Evolutionary conservation across 2,888 invertebrate genomes (phyloP).

Genomic region (Lysandra coridon): DNA sequence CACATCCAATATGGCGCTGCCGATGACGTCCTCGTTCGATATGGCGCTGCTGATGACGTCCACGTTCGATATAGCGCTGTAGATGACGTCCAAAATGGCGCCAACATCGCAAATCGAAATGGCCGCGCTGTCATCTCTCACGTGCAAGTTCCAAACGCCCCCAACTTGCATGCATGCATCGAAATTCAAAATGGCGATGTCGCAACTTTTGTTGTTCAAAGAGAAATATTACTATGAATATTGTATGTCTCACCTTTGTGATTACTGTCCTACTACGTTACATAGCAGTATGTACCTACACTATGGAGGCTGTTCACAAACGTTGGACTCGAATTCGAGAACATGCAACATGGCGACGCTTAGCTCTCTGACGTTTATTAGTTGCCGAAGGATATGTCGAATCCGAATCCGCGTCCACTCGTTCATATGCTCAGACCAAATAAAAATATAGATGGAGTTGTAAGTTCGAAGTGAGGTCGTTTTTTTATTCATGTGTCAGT

Average conservation of each 20-base stretch:
- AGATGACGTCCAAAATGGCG: neutral
- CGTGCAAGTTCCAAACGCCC: neutral
- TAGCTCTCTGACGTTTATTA: neutral
- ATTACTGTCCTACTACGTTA: neutral
- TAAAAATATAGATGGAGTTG: neutral
- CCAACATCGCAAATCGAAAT: neutral
- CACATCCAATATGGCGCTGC: neutral
- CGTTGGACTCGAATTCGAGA: neutral
- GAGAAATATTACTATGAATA: conserved; percentile 9
- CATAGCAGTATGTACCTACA: neutral
- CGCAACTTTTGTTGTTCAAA: neutral
- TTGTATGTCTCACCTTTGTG: neutral
- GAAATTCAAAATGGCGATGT: neutral
- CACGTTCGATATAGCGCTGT: neutral
- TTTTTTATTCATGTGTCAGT: neutral
- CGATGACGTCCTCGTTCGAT: no score
- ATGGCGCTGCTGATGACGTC: neutral
- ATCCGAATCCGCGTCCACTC: neutral
- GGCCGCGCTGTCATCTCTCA: neutral
- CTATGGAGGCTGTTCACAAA: neutral
- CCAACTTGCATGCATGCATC: neutral
- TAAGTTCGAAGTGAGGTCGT: no score
- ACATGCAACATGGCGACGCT: neutral
- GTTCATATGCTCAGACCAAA: neutral
- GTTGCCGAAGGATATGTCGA: neutral